Conservation (phyloP, 2,113 vertebrate species). For the Pao palembangensis region DNA sequence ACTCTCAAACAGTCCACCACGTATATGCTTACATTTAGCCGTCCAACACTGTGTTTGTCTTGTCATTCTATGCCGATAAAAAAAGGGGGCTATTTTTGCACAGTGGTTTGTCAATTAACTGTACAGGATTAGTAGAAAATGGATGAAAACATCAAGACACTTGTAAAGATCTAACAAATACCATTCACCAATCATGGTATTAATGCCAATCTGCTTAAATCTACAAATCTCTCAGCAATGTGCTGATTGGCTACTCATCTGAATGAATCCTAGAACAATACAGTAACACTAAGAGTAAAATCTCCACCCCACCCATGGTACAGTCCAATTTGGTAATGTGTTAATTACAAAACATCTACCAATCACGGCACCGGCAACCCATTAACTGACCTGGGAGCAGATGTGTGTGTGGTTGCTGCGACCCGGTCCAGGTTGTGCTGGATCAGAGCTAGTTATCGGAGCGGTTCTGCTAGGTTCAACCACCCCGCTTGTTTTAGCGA, state of each 20-base stretch:
- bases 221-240: constrained; percentile 25
- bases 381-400: constrained; percentile 57
- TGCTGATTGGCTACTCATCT: constrained; percentile 21
- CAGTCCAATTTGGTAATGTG: constrained; percentile 26
- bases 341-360: constrained; percentile 43
- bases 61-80: too few relatives aligned
- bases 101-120: background rate
- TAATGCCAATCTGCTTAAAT: constrained; percentile 16
- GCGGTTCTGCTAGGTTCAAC: constrained; percentile 41
- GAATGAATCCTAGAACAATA: constrained; percentile 1
- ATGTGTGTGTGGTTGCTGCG: constrained; percentile 62
- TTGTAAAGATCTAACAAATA: constrained; percentile 31
- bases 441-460: constrained; percentile 49
- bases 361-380: constrained; percentile 24
- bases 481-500: constrained; percentile 29
- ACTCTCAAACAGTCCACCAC: too few relatives aligned
- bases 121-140: constrained; percentile 17
- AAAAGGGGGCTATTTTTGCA: background rate
- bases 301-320: constrained; percentile 2
- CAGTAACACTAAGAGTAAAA: background rate
- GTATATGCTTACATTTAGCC: background rate
- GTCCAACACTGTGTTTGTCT: too few relatives aligned
- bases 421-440: constrained; percentile 55
- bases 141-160: constrained; percentile 32
- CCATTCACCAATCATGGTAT: constrained; percentile 8